A percentile compares a stretch with the other conserved stretches of the same genome.
These are phyloP conservation scores for Adelges cooleyi DNA, from an alignment of 1,140 invertebrate genomes.

Conservation along the genomic window DNA sequence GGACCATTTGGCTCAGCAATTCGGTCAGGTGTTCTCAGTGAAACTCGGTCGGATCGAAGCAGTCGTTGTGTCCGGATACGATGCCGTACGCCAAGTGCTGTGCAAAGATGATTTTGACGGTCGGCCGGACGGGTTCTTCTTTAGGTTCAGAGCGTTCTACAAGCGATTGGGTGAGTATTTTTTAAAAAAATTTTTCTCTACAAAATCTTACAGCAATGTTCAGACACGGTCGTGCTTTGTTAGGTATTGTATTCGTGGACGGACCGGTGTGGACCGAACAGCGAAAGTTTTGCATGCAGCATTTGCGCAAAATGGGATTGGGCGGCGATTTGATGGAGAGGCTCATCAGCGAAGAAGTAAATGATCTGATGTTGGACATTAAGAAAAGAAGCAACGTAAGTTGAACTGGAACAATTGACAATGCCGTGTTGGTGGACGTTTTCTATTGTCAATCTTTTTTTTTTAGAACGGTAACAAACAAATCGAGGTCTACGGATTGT, in stretches of 20 bases:
- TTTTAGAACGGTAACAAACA: slow-evolving; percentile 29
- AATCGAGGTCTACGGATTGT: slow-evolving; percentile 35
- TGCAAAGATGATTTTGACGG: slow-evolving; percentile 52
- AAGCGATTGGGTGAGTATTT: slow-evolving; percentile 48
- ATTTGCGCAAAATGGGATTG: slow-evolving; percentile 50
- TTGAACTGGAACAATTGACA: slow-evolving; percentile 2
- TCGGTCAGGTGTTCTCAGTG: slow-evolving; percentile 42
- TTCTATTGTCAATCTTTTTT: neutral
- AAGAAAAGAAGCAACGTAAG: slow-evolving; percentile 29
- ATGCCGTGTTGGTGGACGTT: neutral
- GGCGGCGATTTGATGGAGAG: slow-evolving; percentile 47
- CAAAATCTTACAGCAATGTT: neutral
- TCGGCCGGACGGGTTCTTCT: slow-evolving; percentile 57
- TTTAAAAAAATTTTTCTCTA: slow-evolving; percentile 10
- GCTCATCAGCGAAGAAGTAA: slow-evolving; percentile 47
- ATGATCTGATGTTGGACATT: slow-evolving; percentile 41
- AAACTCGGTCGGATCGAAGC: slow-evolving; percentile 47
- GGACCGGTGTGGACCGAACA: slow-evolving; percentile 48
- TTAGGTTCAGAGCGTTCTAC: slow-evolving; percentile 48
- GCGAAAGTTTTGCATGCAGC: slow-evolving; percentile 47
- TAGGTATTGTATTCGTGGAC: slow-evolving; percentile 54
- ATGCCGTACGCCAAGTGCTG: slow-evolving; percentile 48
- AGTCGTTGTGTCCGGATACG: slow-evolving; percentile 49
- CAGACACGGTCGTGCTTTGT: neutral
- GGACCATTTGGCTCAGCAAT: slow-evolving; percentile 35